A percentile compares a stretch with the other conserved stretches of the same genome.
Conservation (phyloP, 2,888 invertebrate genomes). For the Anaspis maculata region DNA sequence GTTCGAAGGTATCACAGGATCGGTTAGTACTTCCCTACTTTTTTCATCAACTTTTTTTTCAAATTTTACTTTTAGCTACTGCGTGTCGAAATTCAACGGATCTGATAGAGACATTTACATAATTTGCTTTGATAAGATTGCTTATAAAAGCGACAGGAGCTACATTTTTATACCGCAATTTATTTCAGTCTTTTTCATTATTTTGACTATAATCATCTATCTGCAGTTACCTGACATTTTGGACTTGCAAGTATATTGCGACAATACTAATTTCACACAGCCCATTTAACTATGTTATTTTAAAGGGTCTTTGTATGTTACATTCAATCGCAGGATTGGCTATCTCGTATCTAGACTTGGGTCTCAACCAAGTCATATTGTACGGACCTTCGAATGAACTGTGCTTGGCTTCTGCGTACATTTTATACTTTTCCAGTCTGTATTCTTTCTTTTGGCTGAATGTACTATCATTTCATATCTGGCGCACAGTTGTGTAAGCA, state of each 20-base stretch:
- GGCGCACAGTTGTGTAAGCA: conserved; percentile 55
- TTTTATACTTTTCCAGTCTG: conserved; percentile 46
- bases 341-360: conserved; percentile 50
- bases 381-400: conserved; percentile 33
- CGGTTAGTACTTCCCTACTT: neutral
- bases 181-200: conserved; percentile 46
- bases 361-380: conserved; percentile 48
- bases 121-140: conserved; percentile 10
- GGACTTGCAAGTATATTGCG: conserved; percentile 43
- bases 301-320: conserved; percentile 58
- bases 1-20: neutral
- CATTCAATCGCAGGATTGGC: conserved; percentile 52
- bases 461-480: conserved; percentile 59
- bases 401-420: conserved; percentile 46
- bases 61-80: conserved; percentile 10
- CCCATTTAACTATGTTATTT: conserved; percentile 28
- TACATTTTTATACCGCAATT: conserved; percentile 17
- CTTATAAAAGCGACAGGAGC: conserved; percentile 2
- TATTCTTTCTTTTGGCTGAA: conserved; percentile 68
- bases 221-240: conserved; percentile 52
- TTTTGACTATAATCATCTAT: conserved; percentile 54
- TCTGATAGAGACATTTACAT: conserved; percentile 12
- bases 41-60: too few species aligned
- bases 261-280: too few species aligned
- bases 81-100: conserved; percentile 1